Conservation (phyloP, 2,888 invertebrate species). For the Diarsia mendica region DNA sequence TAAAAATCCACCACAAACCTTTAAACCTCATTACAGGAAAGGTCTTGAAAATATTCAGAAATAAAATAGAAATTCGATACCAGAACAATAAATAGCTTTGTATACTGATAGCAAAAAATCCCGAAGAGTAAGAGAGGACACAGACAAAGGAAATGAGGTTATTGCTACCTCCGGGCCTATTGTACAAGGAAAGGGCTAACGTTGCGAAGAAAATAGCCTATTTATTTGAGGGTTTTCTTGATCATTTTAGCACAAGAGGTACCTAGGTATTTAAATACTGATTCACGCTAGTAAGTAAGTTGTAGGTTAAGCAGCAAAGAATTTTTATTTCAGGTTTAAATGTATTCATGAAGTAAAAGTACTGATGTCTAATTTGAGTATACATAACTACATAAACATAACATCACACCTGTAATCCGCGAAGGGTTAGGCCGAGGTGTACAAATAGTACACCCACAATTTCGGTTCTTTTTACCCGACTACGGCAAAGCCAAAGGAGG, state of each 20-base stretch:
- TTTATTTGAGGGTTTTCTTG: constrained; percentile 30
- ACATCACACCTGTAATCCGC: too few species aligned
- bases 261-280: constrained; percentile 9
- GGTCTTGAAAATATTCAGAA: constrained; percentile 39
- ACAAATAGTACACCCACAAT: too few species aligned
- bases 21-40: constrained; percentile 20
- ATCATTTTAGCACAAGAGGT: constrained; percentile 3
- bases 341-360: background rate
- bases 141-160: constrained; percentile 75
- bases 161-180: constrained; percentile 65
- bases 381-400: too few species aligned
- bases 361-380: background rate
- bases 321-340: background rate
- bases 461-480: too few species aligned
- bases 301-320: background rate
- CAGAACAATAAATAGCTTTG: constrained; percentile 47
- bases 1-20: background rate
- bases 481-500: too few species aligned
- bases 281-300: background rate
- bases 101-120: constrained; percentile 32
- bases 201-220: constrained; percentile 21
- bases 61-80: constrained; percentile 38
- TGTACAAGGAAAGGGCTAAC: constrained; percentile 63
- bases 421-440: too few species aligned
- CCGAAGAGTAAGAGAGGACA: constrained; percentile 37